These are phyloP conservation scores for Melanostigma gelatinosum DNA, from an alignment of 2,113 vertebrate species.

Conservation along the genomic window DNA sequence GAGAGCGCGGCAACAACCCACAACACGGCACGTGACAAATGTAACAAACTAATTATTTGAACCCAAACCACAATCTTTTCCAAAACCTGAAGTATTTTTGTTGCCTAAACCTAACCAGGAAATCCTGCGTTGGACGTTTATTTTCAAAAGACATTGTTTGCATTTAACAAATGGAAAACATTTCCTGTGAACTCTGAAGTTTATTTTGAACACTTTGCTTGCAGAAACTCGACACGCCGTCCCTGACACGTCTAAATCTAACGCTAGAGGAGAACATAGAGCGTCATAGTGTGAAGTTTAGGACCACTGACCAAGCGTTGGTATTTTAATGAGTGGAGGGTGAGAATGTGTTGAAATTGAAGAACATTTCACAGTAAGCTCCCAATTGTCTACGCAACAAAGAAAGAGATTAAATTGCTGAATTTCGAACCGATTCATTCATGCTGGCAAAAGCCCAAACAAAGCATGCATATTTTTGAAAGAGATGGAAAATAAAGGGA, in stretches of 20 bases:
- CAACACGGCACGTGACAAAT: too few species aligned
- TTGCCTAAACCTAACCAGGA: too few species aligned
- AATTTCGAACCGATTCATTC: constrained; percentile 30
- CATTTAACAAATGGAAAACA: too few species aligned
- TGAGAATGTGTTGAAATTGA: neutral
- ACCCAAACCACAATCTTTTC: too few species aligned
- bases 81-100: too few species aligned
- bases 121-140: too few species aligned
- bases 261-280: neutral
- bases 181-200: too few species aligned
- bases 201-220: too few species aligned
- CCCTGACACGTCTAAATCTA: neutral
- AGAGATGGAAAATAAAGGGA: neutral
- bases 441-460: constrained; percentile 3
- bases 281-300: neutral
- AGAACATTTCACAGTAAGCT: neutral
- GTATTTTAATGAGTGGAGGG: neutral
- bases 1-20: too few species aligned
- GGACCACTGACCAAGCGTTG: neutral
- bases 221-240: too few species aligned
- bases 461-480: neutral
- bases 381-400: constrained; percentile 1
- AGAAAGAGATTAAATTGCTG: neutral
- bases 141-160: too few species aligned
- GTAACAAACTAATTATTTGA: too few species aligned